Base-by-base conservation (phyloP, 2,113 vertebrate species). In the Myodes glareolus region DNA sequence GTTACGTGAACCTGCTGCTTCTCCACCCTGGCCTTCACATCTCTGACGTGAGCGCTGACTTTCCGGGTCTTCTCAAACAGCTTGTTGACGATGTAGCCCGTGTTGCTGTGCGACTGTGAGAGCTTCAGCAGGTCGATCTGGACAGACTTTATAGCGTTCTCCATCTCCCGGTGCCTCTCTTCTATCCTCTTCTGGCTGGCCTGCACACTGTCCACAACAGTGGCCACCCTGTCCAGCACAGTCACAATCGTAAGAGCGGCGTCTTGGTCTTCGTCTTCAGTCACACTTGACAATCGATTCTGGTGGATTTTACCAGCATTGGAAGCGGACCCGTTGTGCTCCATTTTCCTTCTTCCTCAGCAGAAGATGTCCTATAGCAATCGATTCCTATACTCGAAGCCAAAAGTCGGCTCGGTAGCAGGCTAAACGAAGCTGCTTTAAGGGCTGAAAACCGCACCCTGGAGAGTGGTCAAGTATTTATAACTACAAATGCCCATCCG, bases 121-220 rank as follows among this genome's bases (percentile, higher is more conserved):
- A 99, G 99, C 98, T 99, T 99, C 76, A 99, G 90, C 9, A 99
- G 98, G 90, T 99, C 99, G 0, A 99, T 99, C 98, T 99, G 99
- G 96, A 99, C 99, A 36, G 98, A 99, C 93, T 99, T 99, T 97
- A 99, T 99, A 92, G 99, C 99, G 7, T 98, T 98, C 97, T 99
- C 99, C 98, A 99, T 99, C 58, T 99, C 99, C 98, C 99, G 98
- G 93, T 99, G 99, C 52, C 99, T 99, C 96, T 99, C 99, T 82
- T 99, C 99, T 98, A 99, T 99, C 91, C 99, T 99, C 72, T 99
- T 99, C 98, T 99, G 99, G 97, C 99, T 99, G 0, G 99, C 99
- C 98, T 99, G 99, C 75, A 99, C 99, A 0, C 99, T 99, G 97
- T 99, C 99, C 92, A 99, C 99, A 21, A 99, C 99, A 68, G 99